Evolutionary conservation across 2,888 invertebrate species (phyloP), one percentile per base, ranked within the genome.

Genomic region (Drosophila sordidula): DNA sequence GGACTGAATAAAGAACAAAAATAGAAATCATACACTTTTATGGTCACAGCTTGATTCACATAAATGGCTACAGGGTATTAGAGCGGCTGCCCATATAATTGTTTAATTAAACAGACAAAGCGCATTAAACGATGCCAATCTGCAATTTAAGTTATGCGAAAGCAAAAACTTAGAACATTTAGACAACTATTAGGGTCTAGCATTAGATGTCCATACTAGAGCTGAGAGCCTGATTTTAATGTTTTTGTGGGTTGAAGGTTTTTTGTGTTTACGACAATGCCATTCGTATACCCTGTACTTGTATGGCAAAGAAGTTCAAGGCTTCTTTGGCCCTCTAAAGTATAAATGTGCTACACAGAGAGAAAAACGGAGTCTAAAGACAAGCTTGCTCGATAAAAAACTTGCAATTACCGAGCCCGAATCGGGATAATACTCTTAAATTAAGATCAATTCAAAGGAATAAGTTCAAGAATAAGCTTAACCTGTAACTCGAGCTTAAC

Each of bases 91-190:
- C 36, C 57, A 57, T 70, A 38, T 42, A 66, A 57, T 62, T 75
- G 47, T 62, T 67, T 51, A 63, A 63, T 51, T 51, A 57, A 59
- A 67, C 66, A 46, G 46, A 70, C 68, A 57, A 62, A 71, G 51
- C 44, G 34, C 54, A 41, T 4, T 61, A 71, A 57, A 49, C 54
- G 75, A 58, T 64, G 38, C 12, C 54, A 64, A 75, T 75, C 59
- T 55, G 42, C 63, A 59, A 59, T 75, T 76, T 54, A 55, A 51
- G 49, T 32, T 49, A 29, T 42, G 26, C 32, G 18, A 29, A 47
- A 50, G 54, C 61, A 22, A 52, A 70, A 49, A 34, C 47, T 25
- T 38, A 46, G 14, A 65, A 25, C 56, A 34, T 64, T 47, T 46
- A 51, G 32, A 29, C 32, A 45, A 18, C 42, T 14, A 52, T 58